Percentiles rank a stretch among this genome's conserved stretches.
Evolutionary conservation across 2,888 invertebrate species (phyloP).

Genomic region (Cheilosia grossa): DNA sequence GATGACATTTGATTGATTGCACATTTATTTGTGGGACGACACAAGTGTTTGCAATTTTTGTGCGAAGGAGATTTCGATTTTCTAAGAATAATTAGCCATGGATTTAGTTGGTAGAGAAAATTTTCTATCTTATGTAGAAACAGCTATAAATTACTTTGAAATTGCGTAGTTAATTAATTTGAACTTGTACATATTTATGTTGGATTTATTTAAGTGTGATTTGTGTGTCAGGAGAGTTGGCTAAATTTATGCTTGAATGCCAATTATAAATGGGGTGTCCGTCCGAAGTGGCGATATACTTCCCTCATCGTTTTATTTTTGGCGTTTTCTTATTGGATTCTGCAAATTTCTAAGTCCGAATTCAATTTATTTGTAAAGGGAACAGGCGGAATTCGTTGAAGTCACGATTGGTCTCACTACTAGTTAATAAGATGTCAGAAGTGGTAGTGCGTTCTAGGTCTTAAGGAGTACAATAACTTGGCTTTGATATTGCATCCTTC

Average conservation of each 20-base stretch:
- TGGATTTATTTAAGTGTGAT: not conserved
- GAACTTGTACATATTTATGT: not conserved
- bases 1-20: conserved; percentile 68
- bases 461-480: too few relatives aligned
- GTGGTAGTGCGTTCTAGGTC: too few relatives aligned
- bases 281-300: not conserved
- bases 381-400: too few relatives aligned
- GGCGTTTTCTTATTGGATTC: not conserved
- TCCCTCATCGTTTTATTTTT: not conserved
- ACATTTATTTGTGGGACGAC: conserved; percentile 62
- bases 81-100: conserved; percentile 55
- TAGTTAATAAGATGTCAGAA: too few relatives aligned
- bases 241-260: not conserved
- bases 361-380: too few relatives aligned
- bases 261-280: not conserved
- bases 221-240: not conserved
- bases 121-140: conserved; percentile 18
- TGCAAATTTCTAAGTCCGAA: too few relatives aligned
- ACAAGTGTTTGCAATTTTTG: conserved; percentile 8
- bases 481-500: too few relatives aligned
- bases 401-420: too few relatives aligned
- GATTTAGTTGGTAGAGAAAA: conserved; percentile 15
- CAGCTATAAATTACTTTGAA: conserved; percentile 35
- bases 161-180: conserved; percentile 46
- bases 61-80: conserved; percentile 11